Base-by-base conservation (phyloP, 1,140 invertebrate genomes). In the Telenomus remus region DNA sequence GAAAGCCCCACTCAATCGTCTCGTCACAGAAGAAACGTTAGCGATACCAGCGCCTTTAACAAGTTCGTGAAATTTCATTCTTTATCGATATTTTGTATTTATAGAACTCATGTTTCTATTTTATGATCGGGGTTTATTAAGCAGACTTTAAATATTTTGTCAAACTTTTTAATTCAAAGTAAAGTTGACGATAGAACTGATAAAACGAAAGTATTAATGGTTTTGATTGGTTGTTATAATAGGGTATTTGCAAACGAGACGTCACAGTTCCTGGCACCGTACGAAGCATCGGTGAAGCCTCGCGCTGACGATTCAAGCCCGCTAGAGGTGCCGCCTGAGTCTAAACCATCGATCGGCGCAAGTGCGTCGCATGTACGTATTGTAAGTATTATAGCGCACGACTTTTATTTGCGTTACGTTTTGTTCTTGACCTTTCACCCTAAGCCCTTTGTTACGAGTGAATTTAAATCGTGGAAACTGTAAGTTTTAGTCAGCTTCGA, bases 31-130 rank as follows among this genome's bases (percentile, higher is more conserved):
- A 90, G 95, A 43, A 96, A 96, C 84, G 93, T 95, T 80, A 95
- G 94, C 84, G 95, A 96, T 82, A 96, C 95, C 0, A 95, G 94
- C 49, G 94, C 94, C 75, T 94, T 95, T 80, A 95, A 94, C 81
- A 95, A 94, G 94, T 95, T 89, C 88, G 89, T 81, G 49, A 64
- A 13, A 7, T 46, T 33, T 56, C 2, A 55, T 7, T 35, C 5
- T n/a, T n/a, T n/a, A n/a, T n/a, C n/a, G n/a, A n/a, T n/a, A n/a
- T n/a, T n/a, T n/a, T n/a, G n/a, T n/a, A n/a, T n/a, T n/a, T n/a
- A n/a, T n/a, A n/a, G n/a, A n/a, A n/a, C n/a, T n/a, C n/a, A n/a
- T n/a, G n/a, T n/a, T n/a, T n/a, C n/a, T n/a, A n/a, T n/a, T n/a
- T n/a, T n/a, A n/a, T n/a, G n/a, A n/a, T n/a, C n/a, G n/a, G n/a